A percentile compares a stretch with the other conserved stretches of the same genome.
These are phyloP conservation scores for Ciconia maguari DNA, from an alignment of 2,113 vertebrate genomes.

Conservation along the genomic window DNA sequence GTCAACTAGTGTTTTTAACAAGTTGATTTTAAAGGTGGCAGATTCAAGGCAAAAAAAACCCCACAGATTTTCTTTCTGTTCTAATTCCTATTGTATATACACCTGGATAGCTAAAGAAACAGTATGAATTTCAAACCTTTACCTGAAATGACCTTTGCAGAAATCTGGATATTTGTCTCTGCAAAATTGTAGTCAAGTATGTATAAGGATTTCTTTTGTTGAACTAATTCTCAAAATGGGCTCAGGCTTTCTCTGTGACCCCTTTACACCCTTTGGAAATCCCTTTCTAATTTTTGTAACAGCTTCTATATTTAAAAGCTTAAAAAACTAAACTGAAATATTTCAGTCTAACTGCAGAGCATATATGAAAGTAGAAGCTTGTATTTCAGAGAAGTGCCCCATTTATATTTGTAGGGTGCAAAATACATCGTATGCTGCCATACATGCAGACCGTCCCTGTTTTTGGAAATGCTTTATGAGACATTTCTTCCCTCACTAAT, in stretches of 20 bases:
- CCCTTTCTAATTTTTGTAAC: not conserved
- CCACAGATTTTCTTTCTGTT: not conserved
- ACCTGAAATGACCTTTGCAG: conserved; percentile 1
- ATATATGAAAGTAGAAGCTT: not conserved
- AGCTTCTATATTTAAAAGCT: not conserved
- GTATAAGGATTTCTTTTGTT: not conserved
- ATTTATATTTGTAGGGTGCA: not conserved
- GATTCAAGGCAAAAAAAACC: conserved; percentile 15
- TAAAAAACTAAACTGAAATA: not conserved
- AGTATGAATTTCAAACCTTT: not conserved
- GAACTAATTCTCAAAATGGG: not conserved
- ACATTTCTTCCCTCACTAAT: not conserved
- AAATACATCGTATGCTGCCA: not conserved
- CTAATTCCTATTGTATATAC: not conserved
- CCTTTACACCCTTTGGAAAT: not conserved
- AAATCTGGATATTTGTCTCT: not conserved
- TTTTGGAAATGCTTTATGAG: not conserved
- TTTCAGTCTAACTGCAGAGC: not conserved
- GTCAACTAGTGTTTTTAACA: not conserved
- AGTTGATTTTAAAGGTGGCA: not conserved
- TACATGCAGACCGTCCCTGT: not conserved
- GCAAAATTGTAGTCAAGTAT: not conserved
- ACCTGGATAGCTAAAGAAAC: not conserved
- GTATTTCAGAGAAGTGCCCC: not conserved
- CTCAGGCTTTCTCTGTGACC: not conserved